Evolutionary conservation across 2,888 invertebrate species (phyloP).

Genomic region (Caenorhabditis parvicauda): DNA sequence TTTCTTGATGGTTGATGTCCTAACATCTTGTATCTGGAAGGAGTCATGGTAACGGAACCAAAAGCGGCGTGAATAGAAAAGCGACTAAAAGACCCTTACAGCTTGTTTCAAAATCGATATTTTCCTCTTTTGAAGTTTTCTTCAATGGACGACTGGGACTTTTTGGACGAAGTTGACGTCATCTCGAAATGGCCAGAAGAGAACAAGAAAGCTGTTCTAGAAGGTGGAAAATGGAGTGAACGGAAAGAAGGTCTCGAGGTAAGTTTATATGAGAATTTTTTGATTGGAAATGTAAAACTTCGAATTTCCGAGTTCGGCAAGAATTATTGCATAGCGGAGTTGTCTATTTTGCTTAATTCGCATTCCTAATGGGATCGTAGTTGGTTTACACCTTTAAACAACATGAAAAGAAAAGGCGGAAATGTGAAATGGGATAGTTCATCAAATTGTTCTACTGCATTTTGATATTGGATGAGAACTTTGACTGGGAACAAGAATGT

Average conservation of each 20-base stretch:
- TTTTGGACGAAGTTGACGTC: conserved; percentile 35
- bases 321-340: too few species aligned
- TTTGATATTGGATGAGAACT: too few species aligned
- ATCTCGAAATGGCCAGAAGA: conserved; percentile 31
- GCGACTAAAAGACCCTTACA: too few species aligned
- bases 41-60: too few species aligned
- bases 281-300: not conserved
- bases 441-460: too few species aligned
- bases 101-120: too few species aligned
- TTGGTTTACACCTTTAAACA: not conserved
- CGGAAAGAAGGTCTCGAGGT: conserved; percentile 40
- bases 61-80: too few species aligned
- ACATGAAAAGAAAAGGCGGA: not conserved
- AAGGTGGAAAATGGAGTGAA: conserved; percentile 39
- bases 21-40: too few species aligned
- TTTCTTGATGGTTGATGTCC: too few species aligned
- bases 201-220: conserved; percentile 17
- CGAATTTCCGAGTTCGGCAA: not conserved
- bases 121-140: not conserved
- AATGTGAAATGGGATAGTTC: not conserved
- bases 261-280: not conserved
- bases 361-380: too few species aligned
- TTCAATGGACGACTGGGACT: conserved; percentile 29
- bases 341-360: too few species aligned
- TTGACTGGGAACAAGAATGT: too few species aligned